Conservation (phyloP, 2,797 vertebrate species). For the Gila robusta region DNA sequence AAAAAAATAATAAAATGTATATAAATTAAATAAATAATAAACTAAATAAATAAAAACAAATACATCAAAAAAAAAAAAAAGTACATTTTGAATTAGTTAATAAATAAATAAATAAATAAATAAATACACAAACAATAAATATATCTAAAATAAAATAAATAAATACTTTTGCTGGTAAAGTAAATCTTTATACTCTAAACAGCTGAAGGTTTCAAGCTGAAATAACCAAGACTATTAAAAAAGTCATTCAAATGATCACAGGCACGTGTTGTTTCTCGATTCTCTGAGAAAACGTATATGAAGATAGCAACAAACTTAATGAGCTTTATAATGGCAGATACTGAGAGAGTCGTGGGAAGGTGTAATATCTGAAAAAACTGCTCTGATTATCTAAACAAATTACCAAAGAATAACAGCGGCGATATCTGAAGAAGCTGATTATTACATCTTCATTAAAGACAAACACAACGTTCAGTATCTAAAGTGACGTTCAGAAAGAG, state of each 20-base stretch:
- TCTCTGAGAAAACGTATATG: not conserved
- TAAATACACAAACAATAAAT: not conserved
- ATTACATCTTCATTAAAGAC: constrained; percentile 9
- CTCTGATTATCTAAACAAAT: constrained; percentile 9
- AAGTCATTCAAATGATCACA: not conserved
- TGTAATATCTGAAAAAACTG: not conserved
- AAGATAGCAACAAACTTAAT: not conserved
- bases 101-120: not conserved
- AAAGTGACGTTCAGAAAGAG: too few species aligned
- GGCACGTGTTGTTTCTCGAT: not conserved
- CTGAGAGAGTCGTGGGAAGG: not conserved
- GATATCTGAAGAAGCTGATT: constrained; percentile 2
- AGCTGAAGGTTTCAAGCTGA: not conserved
- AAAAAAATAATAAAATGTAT: too few species aligned
- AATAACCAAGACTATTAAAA: not conserved
- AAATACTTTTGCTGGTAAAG: not conserved
- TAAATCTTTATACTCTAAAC: not conserved
- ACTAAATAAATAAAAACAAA: not conserved
- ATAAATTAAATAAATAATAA: not conserved
- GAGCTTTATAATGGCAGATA: not conserved
- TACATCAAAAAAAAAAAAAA: not conserved
- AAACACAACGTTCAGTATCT: too few species aligned
- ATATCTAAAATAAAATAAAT: not conserved
- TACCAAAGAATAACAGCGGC: not conserved
- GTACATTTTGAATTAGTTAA: not conserved